Evolutionary conservation across 2,113 vertebrate genomes (phyloP), one percentile per base, ranked within the genome.

Genomic region (Pomatostomus ruficeps): DNA sequence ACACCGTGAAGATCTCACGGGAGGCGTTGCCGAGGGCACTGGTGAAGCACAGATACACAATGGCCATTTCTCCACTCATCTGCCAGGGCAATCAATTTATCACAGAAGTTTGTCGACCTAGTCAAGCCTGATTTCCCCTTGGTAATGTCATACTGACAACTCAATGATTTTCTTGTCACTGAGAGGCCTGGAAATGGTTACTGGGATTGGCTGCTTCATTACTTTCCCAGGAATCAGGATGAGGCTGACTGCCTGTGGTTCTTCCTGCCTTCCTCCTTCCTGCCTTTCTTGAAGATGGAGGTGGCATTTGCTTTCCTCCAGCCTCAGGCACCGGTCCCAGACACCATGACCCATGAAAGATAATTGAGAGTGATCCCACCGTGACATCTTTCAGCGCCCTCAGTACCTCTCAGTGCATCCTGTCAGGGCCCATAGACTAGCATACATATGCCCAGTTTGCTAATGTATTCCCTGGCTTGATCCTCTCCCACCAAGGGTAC

Each of bases 381-480:
- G 1, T 26, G 29, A 10, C 9, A 46, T 22, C 18, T 13, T 1
- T 23, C 29, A 54, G 17, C 1, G 2, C 31, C 15, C 35, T 83
- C n/a, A 24, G 35, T 25, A 28, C 2, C 14, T 1, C 0, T 38
- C 38, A 3, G 22, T 71, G 7, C 22, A 43, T 48, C 23, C 43
- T 29, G 10, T 62, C 25, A 71, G 38, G 22, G 16, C 35, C 24
- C 22, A 8, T 21, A 8, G 28, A 58, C 10, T 31, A 15, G 11
- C 0, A 6, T 11, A 16, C 0, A 1, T 16, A 7, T 48, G 18
- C 35, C 31, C 9, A 35, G 9, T 36, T 74, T 48, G 19, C 10
- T 40, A 29, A 48, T 20, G 19, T 35, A 15, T n/a, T 40, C 20
- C 13, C 36, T 65, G 36, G 13, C 8, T 45, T 26, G 55, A 57